A percentile compares a stretch with the other conserved stretches of the same genome.
phyloP scores from a whole-genome alignment of 2,113 vertebrate species.

The Lathamus discolor region DNA sequence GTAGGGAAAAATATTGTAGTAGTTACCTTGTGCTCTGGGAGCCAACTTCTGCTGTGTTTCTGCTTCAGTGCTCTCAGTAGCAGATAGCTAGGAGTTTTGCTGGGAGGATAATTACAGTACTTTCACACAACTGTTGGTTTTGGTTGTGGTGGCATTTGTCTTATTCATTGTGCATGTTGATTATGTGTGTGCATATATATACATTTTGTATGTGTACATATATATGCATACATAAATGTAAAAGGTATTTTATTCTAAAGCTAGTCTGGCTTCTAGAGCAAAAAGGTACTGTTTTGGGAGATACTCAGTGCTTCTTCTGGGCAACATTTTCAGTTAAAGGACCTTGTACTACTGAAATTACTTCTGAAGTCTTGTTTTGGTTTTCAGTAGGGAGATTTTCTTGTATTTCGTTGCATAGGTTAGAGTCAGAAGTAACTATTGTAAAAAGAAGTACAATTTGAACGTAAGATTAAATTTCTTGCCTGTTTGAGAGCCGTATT shows the following conservation, averaged over 20 bases:
- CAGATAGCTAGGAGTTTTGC: background rate
- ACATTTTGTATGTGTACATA: accelerated
- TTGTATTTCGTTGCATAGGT: background rate
- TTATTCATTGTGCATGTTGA: accelerated
- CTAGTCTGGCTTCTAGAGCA: background rate
- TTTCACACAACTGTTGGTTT: background rate
- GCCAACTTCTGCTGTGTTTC: background rate
- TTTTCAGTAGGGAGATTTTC: background rate
- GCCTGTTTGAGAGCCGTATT: background rate
- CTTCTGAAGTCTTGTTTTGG: background rate
- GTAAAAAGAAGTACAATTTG: background rate
- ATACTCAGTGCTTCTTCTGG: background rate
- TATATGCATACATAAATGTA: background rate
- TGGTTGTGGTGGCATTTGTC: background rate
- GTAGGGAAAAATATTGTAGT: background rate
- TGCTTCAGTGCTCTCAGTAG: background rate
- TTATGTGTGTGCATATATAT: background rate
- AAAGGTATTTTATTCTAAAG: background rate
- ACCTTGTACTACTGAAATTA: background rate
- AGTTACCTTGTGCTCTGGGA: background rate
- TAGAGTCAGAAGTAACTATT: background rate
- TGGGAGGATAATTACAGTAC: background rate
- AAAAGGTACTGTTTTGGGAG: background rate
- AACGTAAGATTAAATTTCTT: background rate
- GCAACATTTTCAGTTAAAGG: background rate